These are phyloP conservation scores for Fistularia commersonii DNA, from an alignment of 2,797 vertebrate species.

Conservation along the genomic window DNA sequence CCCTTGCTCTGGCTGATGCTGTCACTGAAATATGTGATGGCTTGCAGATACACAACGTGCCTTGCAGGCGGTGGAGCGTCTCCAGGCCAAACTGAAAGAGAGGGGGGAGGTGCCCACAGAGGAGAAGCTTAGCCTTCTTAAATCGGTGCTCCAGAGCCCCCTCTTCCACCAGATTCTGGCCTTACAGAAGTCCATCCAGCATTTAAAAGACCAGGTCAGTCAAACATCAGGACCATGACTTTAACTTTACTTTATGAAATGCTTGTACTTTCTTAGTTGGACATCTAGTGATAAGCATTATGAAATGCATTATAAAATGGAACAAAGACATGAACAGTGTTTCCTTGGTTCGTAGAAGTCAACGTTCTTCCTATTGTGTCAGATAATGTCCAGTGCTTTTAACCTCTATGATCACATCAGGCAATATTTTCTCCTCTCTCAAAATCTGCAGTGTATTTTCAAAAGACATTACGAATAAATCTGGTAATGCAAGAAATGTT, in stretches of 20 bases:
- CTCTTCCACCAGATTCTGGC: constrained; percentile 95
- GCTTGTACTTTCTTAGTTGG: no score
- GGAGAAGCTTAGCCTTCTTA: constrained; percentile 90
- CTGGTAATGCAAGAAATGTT: no score
- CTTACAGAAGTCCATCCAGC: constrained; percentile 90
- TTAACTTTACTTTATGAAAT: no score
- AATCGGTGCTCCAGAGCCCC: constrained; percentile 92
- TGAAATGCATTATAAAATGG: no score
- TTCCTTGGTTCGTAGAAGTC: no score
- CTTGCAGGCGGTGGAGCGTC: constrained; percentile 92
- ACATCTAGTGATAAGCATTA: no score
- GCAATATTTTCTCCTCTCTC: background rate
- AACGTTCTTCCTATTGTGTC: no score
- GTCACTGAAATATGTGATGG: constrained; percentile 70
- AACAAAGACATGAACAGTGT: no score
- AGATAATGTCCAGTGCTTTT: no score
- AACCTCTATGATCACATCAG: no score
- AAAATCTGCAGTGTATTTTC: background rate
- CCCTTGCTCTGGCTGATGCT: background rate
- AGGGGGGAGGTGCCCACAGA: constrained; percentile 87
- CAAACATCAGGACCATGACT: background rate
- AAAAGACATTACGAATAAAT: no score
- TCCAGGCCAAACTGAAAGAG: constrained; percentile 91
- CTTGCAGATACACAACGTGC: constrained; percentile 87
- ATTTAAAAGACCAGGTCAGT: constrained; percentile 86